Base-by-base conservation (phyloP, 2,113 vertebrate genomes). In the Melospiza melodia region DNA sequence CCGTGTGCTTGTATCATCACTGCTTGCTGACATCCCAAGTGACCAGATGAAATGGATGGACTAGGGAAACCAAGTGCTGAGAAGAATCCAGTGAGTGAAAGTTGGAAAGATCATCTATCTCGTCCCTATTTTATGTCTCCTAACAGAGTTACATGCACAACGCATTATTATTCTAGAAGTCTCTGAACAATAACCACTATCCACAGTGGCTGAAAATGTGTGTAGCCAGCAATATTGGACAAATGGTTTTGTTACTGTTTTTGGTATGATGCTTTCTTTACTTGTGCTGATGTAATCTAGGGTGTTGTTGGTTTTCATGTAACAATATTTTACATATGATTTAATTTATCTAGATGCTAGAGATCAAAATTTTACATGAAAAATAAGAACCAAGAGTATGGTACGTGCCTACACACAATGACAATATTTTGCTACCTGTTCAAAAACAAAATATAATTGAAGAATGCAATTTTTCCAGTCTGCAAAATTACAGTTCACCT, bases 1-100 rank as follows among this genome's bases (percentile, higher is more conserved):
- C 85, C 95, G 46, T 91, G 61, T 93, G n/a, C 93, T 91, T 93
- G 91, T 94, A 94, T 96, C 94, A 94, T 78, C 91, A 71, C 71
- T 41, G 72, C 89, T 94, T 93, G 52, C 90, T 94, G 96, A 94
- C 94, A 95, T 88, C 87, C 92, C 59, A 62, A 89, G 97, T 90
- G 95, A 95, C 95, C 97, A 90, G 80, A 63, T 23, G 90, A 92
- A 95, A 94, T 27, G 84, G 92, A 90, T 94, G 69, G 84, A 88
- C 39, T 57, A 6, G 39, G 62, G 77, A 89, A 85, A 75, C 79
- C 83, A 77, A 46, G 72, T 37, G 73, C 89, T 83, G 55, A 52
- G 84, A 33, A 78, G 75, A 74, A 82, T 81, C 28, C 7, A 52
- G 82, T 83, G 93, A 89, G 75, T 80, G 78, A 92, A 96, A 92